Conservation (phyloP, 2,797 vertebrate genomes). For the Malurus splendens region DNA sequence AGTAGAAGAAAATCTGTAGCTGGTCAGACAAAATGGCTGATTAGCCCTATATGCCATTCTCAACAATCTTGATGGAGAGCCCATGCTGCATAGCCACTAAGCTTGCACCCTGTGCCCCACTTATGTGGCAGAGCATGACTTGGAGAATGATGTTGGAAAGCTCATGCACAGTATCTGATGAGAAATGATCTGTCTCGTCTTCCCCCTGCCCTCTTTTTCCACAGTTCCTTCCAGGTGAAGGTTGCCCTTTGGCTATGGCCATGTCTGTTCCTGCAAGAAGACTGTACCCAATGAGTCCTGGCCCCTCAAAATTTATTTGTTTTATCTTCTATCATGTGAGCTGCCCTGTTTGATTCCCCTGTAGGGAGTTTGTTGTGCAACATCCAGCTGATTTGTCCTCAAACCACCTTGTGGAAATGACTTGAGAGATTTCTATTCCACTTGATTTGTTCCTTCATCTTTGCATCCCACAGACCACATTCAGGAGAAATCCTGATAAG, state of each 20-base stretch:
- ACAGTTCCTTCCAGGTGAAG: background rate
- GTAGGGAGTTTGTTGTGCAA: background rate
- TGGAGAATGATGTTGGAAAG: background rate
- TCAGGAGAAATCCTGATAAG: background rate
- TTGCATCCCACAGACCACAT: background rate
- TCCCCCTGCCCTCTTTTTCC: rapidly evolving
- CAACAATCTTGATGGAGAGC: rapidly evolving
- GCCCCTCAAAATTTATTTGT: background rate
- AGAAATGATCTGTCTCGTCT: background rate
- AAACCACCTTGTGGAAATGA: background rate
- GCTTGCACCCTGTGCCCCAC: rapidly evolving
- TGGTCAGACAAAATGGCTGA: background rate
- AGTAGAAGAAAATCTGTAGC: background rate
- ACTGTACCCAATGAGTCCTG: background rate
- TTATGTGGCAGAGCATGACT: background rate
- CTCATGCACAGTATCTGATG: background rate
- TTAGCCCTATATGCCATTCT: background rate
- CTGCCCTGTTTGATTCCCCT: background rate
- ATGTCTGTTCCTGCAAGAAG: background rate
- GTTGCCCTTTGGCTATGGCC: background rate
- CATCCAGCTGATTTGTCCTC: background rate
- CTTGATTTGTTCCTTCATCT: background rate
- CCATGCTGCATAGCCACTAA: background rate
- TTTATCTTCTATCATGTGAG: background rate
- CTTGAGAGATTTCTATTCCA: background rate